Percentiles rank a stretch among this genome's conserved stretches.
phyloP scores from a whole-genome alignment of 2,797 vertebrate species.

The Chaunax sp. region DNA sequence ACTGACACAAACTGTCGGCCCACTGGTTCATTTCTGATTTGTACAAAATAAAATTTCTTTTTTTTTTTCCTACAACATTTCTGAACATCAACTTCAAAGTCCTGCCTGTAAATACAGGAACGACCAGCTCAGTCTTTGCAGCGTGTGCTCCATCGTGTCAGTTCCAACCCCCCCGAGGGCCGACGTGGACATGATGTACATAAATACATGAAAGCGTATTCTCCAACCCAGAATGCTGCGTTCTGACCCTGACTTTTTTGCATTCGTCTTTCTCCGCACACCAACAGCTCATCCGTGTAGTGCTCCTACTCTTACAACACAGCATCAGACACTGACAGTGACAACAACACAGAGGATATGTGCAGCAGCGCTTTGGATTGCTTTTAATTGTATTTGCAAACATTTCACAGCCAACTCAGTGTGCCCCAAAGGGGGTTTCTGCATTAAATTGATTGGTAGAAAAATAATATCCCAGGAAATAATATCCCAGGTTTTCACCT shows the following conservation, averaged over 20 bases:
- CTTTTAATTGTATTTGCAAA: conserved; percentile 4
- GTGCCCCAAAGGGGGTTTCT: neutral
- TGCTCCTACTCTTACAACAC: conserved; percentile 1
- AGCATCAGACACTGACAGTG: neutral
- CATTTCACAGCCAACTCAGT: conserved; percentile 1
- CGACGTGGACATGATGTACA: conserved; percentile 21
- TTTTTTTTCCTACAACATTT: conserved; percentile 15
- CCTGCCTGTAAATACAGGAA: neutral
- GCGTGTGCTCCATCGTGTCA: neutral
- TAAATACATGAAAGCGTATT: conserved; percentile 36
- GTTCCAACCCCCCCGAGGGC: neutral
- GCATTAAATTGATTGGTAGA: neutral
- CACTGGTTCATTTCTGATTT: conserved; percentile 46
- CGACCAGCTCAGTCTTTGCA: neutral
- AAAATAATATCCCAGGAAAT: neutral
- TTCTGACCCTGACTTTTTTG: conserved; percentile 19
- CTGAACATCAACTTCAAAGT: neutral
- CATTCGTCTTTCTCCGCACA: conserved; percentile 19
- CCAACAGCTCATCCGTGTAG: conserved; percentile 7
- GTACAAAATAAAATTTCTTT: conserved; percentile 58
- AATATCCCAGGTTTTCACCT: neutral
- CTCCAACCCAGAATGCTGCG: conserved; percentile 25
- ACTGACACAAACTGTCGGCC: conserved; percentile 36
- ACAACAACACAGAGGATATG: neutral
- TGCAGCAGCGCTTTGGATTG: neutral